These are phyloP conservation scores for Caretta caretta DNA, from an alignment of 2,113 vertebrate species.

Conservation along the genomic window DNA sequence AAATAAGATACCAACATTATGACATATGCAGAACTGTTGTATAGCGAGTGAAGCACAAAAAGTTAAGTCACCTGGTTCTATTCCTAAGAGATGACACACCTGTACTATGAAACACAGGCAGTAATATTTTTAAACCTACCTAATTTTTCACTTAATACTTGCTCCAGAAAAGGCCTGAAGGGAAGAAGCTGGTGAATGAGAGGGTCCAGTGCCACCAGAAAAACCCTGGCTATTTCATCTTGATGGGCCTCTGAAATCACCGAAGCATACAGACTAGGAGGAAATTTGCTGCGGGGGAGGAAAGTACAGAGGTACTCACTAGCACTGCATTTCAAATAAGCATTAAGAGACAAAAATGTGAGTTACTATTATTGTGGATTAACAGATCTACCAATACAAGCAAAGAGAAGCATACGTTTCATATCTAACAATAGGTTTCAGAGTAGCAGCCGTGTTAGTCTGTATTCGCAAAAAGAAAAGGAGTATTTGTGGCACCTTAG, in stretches of 20 bases:
- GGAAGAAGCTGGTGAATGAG: slow-evolving; percentile 87
- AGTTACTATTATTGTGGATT: not conserved
- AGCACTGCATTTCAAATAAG: not conserved
- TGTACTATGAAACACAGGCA: not conserved
- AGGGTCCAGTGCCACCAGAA: slow-evolving; percentile 87
- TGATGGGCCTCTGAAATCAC: slow-evolving; percentile 74
- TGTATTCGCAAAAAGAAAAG: no score
- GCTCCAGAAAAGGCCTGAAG: slow-evolving; percentile 84
- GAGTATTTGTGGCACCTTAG: no score
- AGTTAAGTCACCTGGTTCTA: not conserved
- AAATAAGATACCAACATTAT: not conserved
- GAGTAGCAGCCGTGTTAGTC: no score
- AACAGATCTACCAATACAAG: not conserved
- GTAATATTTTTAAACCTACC: slow-evolving; percentile 76
- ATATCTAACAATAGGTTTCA: not conserved
- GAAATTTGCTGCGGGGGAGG: slow-evolving; percentile 83
- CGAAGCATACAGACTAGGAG: slow-evolving; percentile 85
- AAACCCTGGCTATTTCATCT: slow-evolving; percentile 85
- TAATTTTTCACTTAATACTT: slow-evolving; percentile 79
- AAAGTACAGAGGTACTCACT: not conserved
- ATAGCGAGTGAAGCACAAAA: not conserved
- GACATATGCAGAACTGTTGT: not conserved
- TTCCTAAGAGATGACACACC: not conserved
- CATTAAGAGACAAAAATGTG: not conserved
- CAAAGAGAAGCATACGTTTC: not conserved